Evolutionary conservation across 2,797 vertebrate species (phyloP).

Genomic region (Moxostoma hubbsi): DNA sequence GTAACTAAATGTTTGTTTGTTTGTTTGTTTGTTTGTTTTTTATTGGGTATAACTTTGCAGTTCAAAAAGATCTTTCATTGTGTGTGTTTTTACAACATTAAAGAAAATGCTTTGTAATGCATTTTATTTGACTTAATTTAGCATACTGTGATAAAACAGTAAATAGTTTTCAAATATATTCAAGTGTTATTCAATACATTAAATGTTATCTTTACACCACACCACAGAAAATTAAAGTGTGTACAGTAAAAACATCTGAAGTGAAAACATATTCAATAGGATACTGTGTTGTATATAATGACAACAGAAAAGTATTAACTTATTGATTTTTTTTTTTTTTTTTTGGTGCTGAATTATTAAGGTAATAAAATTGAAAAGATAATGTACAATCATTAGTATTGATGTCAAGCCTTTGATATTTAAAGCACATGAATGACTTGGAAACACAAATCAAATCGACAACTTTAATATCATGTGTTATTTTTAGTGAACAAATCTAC

Average conservation of each 20-base stretch:
- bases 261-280: too few species aligned
- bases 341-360: too few species aligned
- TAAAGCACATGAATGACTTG: slow-evolving; percentile 1
- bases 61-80: neutral
- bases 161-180: neutral
- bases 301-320: too few species aligned
- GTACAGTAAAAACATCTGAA: neutral
- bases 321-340: too few species aligned
- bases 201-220: neutral
- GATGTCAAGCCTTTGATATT: neutral
- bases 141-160: neutral
- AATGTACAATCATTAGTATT: neutral
- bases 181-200: neutral
- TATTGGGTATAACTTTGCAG: neutral
- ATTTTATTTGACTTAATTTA: neutral
- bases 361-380: neutral
- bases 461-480: neutral
- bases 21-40: too few species aligned
- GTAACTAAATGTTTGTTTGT: slow-evolving; percentile 27
- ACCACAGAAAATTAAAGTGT: too few species aligned
- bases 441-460: neutral
- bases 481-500: neutral
- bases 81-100: neutral
- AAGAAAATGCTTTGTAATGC: too few species aligned
- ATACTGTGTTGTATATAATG: too few species aligned